A percentile compares a stretch with the other conserved stretches of the same genome.
phyloP scores from a whole-genome alignment of 2,888 invertebrate genomes.

The Drosophila sordidapex region DNA sequence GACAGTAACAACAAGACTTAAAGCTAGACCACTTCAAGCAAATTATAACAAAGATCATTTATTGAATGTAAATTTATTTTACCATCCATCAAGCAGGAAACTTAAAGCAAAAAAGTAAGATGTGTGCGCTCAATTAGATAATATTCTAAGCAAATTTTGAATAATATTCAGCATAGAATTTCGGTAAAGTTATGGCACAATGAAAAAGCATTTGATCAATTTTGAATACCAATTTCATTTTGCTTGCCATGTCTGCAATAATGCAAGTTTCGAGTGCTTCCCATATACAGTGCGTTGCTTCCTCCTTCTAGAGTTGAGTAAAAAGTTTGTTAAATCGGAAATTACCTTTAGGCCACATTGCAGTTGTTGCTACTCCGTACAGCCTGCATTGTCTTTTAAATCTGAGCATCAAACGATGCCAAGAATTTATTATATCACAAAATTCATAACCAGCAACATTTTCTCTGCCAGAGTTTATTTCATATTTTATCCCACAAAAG shows the following conservation, averaged over 20 bases:
- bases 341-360: slow-evolving; percentile 9
- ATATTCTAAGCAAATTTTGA: background rate
- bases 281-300: background rate
- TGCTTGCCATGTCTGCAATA: background rate
- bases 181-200: background rate
- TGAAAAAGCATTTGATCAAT: background rate
- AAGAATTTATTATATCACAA: slow-evolving; percentile 36
- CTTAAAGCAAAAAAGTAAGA: background rate
- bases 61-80: slow-evolving; percentile 3
- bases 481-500: background rate
- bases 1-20: slow-evolving; percentile 4
- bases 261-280: background rate
- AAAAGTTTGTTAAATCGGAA: slow-evolving; percentile 16
- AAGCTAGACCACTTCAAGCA: slow-evolving; percentile 23
- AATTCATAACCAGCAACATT: slow-evolving; percentile 31
- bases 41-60: slow-evolving; percentile 35
- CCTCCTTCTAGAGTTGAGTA: slow-evolving; percentile 10
- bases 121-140: background rate
- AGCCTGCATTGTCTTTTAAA: slow-evolving; percentile 18
- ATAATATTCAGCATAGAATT: background rate
- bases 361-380: background rate
- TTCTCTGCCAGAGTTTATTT: slow-evolving; percentile 15
- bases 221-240: background rate
- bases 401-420: slow-evolving; percentile 16
- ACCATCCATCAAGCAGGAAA: background rate